phyloP scores from a whole-genome alignment of 2,888 invertebrate genomes.

The Nephrotoma flavescens region DNA sequence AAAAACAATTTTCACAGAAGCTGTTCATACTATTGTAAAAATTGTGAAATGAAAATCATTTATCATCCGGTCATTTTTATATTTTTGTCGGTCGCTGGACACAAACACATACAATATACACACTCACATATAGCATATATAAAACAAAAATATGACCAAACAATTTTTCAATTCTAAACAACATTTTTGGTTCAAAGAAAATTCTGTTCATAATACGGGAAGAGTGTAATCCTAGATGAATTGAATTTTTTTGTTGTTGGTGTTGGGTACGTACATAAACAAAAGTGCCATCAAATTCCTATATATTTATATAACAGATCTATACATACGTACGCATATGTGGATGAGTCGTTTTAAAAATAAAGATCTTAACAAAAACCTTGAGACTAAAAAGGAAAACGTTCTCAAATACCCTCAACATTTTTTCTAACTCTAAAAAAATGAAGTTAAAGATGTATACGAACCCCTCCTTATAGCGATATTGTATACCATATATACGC shows the following conservation, averaged over 20 bases:
- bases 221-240: neutral
- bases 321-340: neutral
- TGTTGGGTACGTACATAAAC: neutral
- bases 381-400: neutral
- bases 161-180: neutral
- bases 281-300: neutral
- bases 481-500: neutral
- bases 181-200: neutral
- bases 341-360: neutral
- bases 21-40: neutral
- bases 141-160: neutral
- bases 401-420: neutral
- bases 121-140: neutral
- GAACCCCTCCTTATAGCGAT: neutral
- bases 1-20: neutral
- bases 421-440: neutral
- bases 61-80: neutral
- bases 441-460: neutral
- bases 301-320: neutral
- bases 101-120: neutral
- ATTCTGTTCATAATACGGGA: neutral
- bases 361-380: neutral
- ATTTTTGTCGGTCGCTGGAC: neutral
- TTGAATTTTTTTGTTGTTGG: neutral
- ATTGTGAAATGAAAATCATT: neutral